Base-by-base conservation (phyloP, 2,113 vertebrate genomes). In the Myiopsitta monachus region DNA sequence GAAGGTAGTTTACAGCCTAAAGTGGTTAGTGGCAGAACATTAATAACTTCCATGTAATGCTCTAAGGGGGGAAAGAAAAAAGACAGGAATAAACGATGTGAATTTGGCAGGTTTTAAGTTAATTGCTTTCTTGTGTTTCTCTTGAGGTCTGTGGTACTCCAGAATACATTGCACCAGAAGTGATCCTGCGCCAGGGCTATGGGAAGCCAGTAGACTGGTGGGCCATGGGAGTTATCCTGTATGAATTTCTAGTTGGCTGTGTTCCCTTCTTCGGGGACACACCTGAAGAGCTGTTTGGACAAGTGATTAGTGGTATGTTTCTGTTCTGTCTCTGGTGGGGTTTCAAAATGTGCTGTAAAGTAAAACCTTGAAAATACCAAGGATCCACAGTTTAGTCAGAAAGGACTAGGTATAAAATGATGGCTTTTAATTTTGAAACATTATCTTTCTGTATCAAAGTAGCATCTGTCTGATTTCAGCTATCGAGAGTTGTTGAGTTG, bases 121-220 rank as follows among this genome's bases (percentile, higher is more conserved):
- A 49, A 31, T 63, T 70, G 41, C 57, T 92, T 55, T 91, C 31
- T 39, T 30, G 6, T 44, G 51, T 87, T 95, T 39, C 22, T 78
- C 44, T 92, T 49, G 97, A 99, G 99, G 99, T 99, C 57, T 99
- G 99, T 82, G 99, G 99, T 36, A 99, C 99, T 52, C 99, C 99
- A 0, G 99, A 99, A 96, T 99, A 99, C 97, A 99, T 99, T 27
- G 99, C 99, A 1, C 99, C 99, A 9, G 99, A 99, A 93, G 99
- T 99, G 95, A 99, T 99, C 63, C 98, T 99, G 89, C 98, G 99
- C 31, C 99, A 99, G 97, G 99, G 99, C 93, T 99, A 99, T 23
- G 99, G 99, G 67, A 99, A 99, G 95, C 99, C 99, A 0, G 99
- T 99, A 97, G 99, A 99, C 96, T 99, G 99, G 99, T 99, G 99